Evolutionary conservation across 2,888 invertebrate species (phyloP).

Genomic region (Ectropis crepuscularia): DNA sequence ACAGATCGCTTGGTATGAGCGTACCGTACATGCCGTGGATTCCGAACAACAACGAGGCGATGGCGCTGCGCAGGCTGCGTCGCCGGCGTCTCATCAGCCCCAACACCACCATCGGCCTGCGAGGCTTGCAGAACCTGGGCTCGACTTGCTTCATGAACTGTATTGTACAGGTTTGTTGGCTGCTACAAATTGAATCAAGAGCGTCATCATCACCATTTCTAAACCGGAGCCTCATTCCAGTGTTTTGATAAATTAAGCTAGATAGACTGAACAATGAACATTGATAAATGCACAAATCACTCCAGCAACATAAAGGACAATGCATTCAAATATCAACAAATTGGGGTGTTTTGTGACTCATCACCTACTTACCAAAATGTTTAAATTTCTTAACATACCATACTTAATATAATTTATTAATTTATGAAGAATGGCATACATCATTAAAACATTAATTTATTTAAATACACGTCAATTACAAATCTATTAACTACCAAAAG

Average conservation of each 20-base stretch:
- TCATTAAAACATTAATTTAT: neutral
- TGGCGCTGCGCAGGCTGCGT: conserved; percentile 90
- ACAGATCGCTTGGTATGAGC: conserved; percentile 84
- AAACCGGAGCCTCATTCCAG: too few relatives aligned
- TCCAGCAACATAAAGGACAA: too few relatives aligned
- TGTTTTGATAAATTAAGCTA: too few relatives aligned
- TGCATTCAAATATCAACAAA: too few relatives aligned
- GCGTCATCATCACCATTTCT: too few relatives aligned
- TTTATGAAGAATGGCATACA: too few relatives aligned
- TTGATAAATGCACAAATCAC: too few relatives aligned
- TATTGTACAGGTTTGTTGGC: conserved; percentile 90
- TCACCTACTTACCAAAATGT: too few relatives aligned
- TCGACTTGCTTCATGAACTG: conserved; percentile 99
- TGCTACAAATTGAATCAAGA: neutral
- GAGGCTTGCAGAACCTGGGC: conserved; percentile 97
- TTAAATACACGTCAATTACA: neutral
- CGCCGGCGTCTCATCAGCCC: conserved; percentile 91
- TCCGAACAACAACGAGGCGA: conserved; percentile 90
- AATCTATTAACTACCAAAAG: neutral
- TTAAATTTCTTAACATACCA: too few relatives aligned
- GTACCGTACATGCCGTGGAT: conserved; percentile 91
- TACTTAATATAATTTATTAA: too few relatives aligned
- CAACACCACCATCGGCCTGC: conserved; percentile 93
- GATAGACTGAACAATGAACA: too few relatives aligned
- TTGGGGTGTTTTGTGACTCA: too few relatives aligned